Evolutionary conservation across 2,797 vertebrate species (phyloP).

Genomic region (Anniella stebbinsi): DNA sequence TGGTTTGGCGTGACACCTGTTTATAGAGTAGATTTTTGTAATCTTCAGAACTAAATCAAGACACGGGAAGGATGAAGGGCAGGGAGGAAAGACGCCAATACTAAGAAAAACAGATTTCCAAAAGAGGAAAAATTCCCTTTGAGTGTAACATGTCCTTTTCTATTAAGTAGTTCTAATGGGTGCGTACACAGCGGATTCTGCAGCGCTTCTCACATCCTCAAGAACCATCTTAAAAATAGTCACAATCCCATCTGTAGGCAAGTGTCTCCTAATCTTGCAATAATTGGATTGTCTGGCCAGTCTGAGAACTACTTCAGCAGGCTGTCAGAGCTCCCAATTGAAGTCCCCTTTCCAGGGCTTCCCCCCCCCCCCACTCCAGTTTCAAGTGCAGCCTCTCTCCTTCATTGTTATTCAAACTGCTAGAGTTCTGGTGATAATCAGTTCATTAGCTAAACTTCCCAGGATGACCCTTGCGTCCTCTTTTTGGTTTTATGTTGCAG

Average conservation of each 20-base stretch:
- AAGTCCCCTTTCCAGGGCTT: conserved; percentile 45
- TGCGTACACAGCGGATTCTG: neutral
- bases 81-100: neutral
- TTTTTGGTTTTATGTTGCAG: conserved; percentile 65
- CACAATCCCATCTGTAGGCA: conserved; percentile 18
- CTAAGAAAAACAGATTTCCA: neutral
- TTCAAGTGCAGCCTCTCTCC: conserved; percentile 50
- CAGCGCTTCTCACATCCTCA: neutral
- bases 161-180: conserved; percentile 17
- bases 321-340: conserved; percentile 24
- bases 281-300: conserved; percentile 45
- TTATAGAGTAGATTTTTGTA: neutral
- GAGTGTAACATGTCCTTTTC: neutral
- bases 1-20: neutral
- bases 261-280: neutral
- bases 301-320: conserved; percentile 43
- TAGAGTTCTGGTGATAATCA: conserved; percentile 57
- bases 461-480: conserved; percentile 56
- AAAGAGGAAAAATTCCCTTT: neutral
- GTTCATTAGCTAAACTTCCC: conserved; percentile 67
- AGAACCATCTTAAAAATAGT: neutral
- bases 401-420: conserved; percentile 64
- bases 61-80: neutral
- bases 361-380: neutral
- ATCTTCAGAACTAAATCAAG: neutral